Conservation (phyloP, 1,140 invertebrate genomes). For the Drosophila bifasciata region DNA sequence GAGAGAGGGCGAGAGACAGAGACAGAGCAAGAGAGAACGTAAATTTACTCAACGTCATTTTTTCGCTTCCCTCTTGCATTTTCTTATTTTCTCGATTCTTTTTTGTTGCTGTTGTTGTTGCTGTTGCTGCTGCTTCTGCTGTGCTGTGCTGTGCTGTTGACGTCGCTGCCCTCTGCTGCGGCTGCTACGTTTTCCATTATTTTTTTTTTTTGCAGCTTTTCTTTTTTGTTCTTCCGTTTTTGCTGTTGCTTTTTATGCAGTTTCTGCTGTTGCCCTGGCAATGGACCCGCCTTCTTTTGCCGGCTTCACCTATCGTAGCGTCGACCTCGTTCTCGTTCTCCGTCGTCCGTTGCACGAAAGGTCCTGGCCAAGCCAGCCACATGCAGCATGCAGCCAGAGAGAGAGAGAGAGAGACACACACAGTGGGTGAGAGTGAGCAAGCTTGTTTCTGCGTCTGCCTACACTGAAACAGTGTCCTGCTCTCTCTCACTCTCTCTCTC, state of each 20-base stretch:
- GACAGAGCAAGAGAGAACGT: constrained; percentile 30
- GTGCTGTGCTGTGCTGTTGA: constrained; percentile 22
- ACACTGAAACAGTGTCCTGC: neutral
- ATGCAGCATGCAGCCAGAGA: constrained; percentile 54
- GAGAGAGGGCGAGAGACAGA: constrained; percentile 17
- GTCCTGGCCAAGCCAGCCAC: constrained; percentile 39
- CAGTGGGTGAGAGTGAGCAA: constrained; percentile 26
- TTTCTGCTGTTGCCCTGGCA: constrained; percentile 68
- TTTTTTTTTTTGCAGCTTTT: constrained; percentile 24
- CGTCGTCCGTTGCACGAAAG: constrained; percentile 43
- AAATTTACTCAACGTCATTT: constrained; percentile 58
- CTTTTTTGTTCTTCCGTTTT: constrained; percentile 24
- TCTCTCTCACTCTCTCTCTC: constrained; percentile 26
- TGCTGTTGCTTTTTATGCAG: constrained; percentile 53
- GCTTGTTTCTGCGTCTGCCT: constrained; percentile 21
- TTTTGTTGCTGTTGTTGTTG: constrained; percentile 36
- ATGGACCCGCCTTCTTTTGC: constrained; percentile 80
- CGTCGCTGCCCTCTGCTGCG: constrained; percentile 30
- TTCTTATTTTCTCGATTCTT: constrained; percentile 2
- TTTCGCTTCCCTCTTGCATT: constrained; percentile 9
- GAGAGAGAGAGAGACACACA: constrained; percentile 22
- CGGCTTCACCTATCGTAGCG: constrained; percentile 73
- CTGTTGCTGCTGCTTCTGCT: constrained; percentile 12
- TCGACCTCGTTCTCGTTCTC: neutral
- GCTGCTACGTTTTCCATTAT: constrained; percentile 14